Conservation (phyloP, 35 echinoderm and acorn worm species). For the Hemicentrotus pulcherrimus region DNA sequence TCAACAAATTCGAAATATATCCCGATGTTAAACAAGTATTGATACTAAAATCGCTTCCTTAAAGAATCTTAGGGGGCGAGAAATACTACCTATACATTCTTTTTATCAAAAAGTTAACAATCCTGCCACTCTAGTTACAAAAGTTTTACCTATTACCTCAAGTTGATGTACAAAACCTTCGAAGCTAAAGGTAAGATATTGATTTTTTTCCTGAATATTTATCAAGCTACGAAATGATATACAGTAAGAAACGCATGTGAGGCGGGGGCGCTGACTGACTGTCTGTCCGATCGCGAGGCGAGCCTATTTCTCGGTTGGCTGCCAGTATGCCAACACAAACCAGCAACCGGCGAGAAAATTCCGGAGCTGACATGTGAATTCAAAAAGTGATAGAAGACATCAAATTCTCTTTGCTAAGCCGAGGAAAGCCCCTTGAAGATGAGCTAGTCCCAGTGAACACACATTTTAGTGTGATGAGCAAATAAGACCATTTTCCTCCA, state of each 20-base stretch:
- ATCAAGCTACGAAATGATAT: background rate
- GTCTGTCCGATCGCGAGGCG: background rate
- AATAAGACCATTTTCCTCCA: background rate
- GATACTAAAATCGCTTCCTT: no score
- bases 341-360: background rate
- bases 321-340: background rate
- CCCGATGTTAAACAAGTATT: no score
- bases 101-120: no score
- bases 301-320: background rate
- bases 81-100: no score
- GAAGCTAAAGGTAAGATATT: no score
- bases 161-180: no score
- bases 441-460: background rate
- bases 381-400: background rate
- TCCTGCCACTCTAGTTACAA: no score
- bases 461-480: constrained; percentile 44
- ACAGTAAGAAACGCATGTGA: background rate
- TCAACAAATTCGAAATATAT: no score
- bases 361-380: background rate
- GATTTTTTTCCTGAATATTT: background rate
- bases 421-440: background rate
- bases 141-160: no score
- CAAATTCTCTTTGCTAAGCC: background rate
- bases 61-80: no score
- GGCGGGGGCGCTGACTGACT: no score